phyloP scores from a whole-genome alignment of 92 coral and sea anemone genomes.

The Palythoa caribaeorum region DNA sequence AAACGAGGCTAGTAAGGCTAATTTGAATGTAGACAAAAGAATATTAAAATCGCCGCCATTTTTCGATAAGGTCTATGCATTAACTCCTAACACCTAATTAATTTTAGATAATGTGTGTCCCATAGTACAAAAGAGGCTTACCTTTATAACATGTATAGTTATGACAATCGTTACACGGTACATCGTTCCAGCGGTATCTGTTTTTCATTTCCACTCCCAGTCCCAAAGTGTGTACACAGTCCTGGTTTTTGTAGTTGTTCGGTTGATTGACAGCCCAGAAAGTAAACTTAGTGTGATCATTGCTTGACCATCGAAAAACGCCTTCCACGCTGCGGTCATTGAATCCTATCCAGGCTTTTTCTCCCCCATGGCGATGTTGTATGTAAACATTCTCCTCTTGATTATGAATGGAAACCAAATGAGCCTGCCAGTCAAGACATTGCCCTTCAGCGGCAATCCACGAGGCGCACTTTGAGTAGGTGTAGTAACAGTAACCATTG shows the following conservation, averaged over 20 bases:
- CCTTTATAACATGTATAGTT: slow-evolving; percentile 69
- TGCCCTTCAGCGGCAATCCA: slow-evolving; percentile 54
- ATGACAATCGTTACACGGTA: slow-evolving; percentile 59
- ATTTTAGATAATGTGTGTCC: too few species aligned
- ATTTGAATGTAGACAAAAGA: too few species aligned
- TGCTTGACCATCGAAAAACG: slow-evolving; percentile 56
- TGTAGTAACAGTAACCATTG: slow-evolving; percentile 60
- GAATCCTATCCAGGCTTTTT: slow-evolving; percentile 63
- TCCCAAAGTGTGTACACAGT: slow-evolving; percentile 73
- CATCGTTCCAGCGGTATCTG: slow-evolving; percentile 68
- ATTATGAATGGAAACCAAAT: slow-evolving; percentile 61
- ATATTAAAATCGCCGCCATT: too few species aligned
- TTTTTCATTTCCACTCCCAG: slow-evolving; percentile 24
- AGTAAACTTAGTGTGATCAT: slow-evolving; percentile 38
- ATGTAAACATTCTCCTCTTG: slow-evolving; percentile 68
- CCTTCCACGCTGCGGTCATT: slow-evolving; percentile 58
- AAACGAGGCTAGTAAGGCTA: too few species aligned
- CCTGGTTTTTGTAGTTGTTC: slow-evolving; percentile 55
- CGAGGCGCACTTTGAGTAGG: slow-evolving; percentile 40
- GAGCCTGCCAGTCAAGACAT: slow-evolving; percentile 44
- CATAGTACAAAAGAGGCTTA: neutral
- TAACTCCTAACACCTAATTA: too few species aligned
- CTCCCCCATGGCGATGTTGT: slow-evolving; percentile 65
- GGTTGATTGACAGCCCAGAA: slow-evolving; percentile 72
- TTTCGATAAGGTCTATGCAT: too few species aligned